A percentile compares a stretch with the other conserved stretches of the same genome.
phyloP scores from a whole-genome alignment of 2,113 vertebrate genomes.

The Antechinus flavipes region DNA sequence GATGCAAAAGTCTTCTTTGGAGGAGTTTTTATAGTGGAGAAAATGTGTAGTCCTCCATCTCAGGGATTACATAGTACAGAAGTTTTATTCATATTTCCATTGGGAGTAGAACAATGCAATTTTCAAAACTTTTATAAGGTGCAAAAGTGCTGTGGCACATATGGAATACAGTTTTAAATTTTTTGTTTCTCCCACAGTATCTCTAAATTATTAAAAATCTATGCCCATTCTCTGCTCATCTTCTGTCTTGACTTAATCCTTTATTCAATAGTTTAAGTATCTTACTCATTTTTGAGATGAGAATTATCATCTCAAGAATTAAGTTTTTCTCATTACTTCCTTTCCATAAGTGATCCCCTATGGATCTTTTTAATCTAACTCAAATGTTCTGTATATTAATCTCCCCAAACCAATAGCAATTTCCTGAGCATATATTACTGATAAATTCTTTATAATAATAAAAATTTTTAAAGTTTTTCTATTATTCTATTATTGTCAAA shows the following conservation, averaged over 20 bases:
- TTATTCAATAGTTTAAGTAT: background rate
- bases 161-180: background rate
- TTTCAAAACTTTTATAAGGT: background rate
- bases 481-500: background rate
- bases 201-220: background rate
- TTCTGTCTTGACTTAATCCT: background rate
- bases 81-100: background rate
- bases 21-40: background rate
- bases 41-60: background rate
- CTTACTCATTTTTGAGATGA: background rate
- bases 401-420: background rate
- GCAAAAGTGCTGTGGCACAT: background rate
- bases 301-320: background rate
- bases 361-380: slow-evolving; percentile 12
- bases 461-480: background rate
- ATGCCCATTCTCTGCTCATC: background rate
- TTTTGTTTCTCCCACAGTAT: background rate
- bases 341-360: background rate
- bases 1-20: background rate
- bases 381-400: background rate
- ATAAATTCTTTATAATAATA: background rate
- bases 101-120: background rate
- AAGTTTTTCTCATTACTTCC: background rate
- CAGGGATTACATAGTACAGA: background rate
- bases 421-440: background rate